Evolutionary conservation across 2,113 vertebrate species (phyloP).

Genomic region (Pitta sordida): DNA sequence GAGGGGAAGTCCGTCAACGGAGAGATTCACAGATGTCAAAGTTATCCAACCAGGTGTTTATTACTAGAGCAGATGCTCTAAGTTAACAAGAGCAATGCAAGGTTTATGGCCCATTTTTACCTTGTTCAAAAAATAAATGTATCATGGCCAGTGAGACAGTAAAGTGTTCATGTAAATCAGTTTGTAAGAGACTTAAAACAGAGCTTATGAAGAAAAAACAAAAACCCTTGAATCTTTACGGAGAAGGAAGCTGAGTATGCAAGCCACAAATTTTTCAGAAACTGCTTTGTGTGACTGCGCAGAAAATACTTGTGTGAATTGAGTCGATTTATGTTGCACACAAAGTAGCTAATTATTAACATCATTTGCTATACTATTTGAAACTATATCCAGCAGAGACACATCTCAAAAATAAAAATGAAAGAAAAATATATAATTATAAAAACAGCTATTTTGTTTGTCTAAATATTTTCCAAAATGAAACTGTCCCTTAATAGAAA

Average conservation of each 20-base stretch:
- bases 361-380: neutral
- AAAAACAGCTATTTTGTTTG: neutral
- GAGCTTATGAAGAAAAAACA: neutral
- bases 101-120: constrained; percentile 22
- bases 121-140: constrained; percentile 17
- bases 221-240: neutral
- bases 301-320: neutral
- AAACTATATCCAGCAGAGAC: neutral
- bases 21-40: constrained; percentile 37
- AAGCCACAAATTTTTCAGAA: neutral
- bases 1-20: neutral
- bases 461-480: neutral
- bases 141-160: neutral
- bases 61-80: constrained; percentile 19
- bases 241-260: neutral
- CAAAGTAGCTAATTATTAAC: neutral
- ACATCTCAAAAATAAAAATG: neutral
- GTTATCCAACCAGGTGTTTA: neutral
- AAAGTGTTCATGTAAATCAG: neutral
- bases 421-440: neutral
- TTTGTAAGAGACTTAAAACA: neutral
- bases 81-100: neutral
- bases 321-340: neutral
- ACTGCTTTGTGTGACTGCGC: neutral
- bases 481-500: neutral